Conservation (phyloP, 2,797 vertebrate species). For the Eulemur albifrons region DNA sequence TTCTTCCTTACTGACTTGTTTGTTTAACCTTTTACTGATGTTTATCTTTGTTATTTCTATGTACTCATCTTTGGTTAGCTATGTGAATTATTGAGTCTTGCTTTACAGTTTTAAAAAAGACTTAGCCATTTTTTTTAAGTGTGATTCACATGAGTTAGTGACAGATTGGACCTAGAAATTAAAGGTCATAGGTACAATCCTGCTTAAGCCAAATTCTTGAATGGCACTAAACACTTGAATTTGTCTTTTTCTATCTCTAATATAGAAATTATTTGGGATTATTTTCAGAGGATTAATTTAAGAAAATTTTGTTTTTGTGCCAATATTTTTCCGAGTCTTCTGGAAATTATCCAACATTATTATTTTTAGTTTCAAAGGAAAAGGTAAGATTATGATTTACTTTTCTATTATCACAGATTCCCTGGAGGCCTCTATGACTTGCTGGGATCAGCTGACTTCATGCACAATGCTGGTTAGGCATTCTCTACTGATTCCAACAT, state of each 20-base stretch:
- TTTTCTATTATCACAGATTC: neutral
- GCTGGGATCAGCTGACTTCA: neutral
- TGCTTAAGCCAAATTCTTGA: neutral
- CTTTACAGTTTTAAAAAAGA: neutral
- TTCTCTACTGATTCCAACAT: neutral
- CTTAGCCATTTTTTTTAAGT: neutral
- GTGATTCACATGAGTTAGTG: neutral
- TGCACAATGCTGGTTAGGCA: neutral
- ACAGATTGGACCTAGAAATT: neutral
- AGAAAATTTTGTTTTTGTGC: neutral
- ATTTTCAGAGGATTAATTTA: neutral
- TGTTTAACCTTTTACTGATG: neutral
- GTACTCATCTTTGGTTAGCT: neutral
- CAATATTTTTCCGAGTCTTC: neutral
- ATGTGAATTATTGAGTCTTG: neutral
- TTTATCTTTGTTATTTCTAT: neutral
- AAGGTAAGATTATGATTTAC: neutral
- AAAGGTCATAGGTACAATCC: neutral
- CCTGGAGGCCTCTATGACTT: neutral
- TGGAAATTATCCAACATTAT: neutral
- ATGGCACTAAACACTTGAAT: neutral
- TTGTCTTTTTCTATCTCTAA: neutral
- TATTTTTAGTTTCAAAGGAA: constrained; percentile 8
- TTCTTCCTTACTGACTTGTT: neutral
- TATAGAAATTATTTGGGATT: neutral